Evolutionary conservation across 2,888 invertebrate species (phyloP).

Genomic region (Prenolepis imparis): DNA sequence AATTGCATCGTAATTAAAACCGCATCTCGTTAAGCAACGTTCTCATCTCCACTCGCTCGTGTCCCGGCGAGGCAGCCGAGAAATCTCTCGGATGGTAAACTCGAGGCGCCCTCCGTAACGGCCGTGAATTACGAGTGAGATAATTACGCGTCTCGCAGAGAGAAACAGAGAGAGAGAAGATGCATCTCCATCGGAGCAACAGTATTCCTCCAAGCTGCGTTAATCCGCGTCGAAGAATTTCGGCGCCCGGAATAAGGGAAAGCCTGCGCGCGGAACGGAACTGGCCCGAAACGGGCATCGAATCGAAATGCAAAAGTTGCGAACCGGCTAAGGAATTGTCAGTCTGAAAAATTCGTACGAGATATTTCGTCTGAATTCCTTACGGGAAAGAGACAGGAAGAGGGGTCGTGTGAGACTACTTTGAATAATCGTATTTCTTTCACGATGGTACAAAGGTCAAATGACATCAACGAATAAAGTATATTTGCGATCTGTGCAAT

Average conservation of each 20-base stretch:
- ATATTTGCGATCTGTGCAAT: neutral
- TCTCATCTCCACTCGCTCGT: constrained; percentile 34
- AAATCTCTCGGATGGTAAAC: constrained; percentile 54
- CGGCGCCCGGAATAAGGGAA: neutral
- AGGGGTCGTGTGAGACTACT: neutral
- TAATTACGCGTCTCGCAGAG: constrained; percentile 58
- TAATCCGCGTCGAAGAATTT: constrained; percentile 32
- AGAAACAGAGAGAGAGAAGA: neutral
- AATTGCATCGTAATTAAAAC: constrained; percentile 53
- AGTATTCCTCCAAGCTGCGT: constrained; percentile 16
- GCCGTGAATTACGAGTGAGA: constrained; percentile 61
- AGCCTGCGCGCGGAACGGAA: neutral
- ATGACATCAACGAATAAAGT: constrained; percentile 9
- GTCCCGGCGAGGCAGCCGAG: constrained; percentile 18
- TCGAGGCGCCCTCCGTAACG: constrained; percentile 46
- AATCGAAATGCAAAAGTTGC: neutral
- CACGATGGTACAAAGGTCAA: constrained; percentile 11
- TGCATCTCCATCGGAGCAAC: constrained; percentile 9
- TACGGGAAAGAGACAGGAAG: neutral
- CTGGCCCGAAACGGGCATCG: neutral
- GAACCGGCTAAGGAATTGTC: constrained; percentile 5
- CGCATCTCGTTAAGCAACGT: constrained; percentile 51
- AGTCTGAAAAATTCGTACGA: neutral
- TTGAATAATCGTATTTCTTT: constrained; percentile 33
- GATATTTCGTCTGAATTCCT: neutral